Evolutionary conservation across 1,140 invertebrate species (phyloP), one percentile per base, ranked within the genome.

Genomic region (Trachelipus rathkii): DNA sequence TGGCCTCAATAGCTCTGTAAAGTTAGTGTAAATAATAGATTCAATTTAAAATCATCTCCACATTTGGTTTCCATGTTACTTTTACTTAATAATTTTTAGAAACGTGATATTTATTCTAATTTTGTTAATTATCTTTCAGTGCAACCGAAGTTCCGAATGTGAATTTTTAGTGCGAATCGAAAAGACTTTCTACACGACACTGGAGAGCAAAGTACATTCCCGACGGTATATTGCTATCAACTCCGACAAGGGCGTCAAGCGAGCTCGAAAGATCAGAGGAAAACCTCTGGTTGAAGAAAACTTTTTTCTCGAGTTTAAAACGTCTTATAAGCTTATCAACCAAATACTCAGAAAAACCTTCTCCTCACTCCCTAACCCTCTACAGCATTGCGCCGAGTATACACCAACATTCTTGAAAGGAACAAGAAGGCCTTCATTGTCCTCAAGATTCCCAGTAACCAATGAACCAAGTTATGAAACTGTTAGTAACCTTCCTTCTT

Each of bases 141-240:
- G 50, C 8, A 60, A 60, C 19, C 50, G 50, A 60, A 60, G 50
- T 60, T 60, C 50, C 11, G 50, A 60, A 19, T 60, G 50, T 60
- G 50, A 60, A 8, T 60, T 60, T 60, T 8, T 60, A 8, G 19
- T 13, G 2, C 50, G 50, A 15, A 60, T 60, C 50, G 50, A 60
- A 19, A 60, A 60, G 50, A 60, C 50, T 60, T 60, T 60, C 19
- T 60, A 60, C 50, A 60, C 50, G 50, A 60, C 50, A 15, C 50
- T 60, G 11, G 50, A 60, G 50, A 60, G 50, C 50, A 60, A 60
- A 60, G 50, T 15, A 15, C 19, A 60, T 19, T 60, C 50, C 11
- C 50, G 50, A 13, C 11, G 50, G 50, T 60, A 60, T 8, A 60
- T 60, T 19, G 50, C 50, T 19, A 60, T 60, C 50, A 60, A 60